A percentile compares a stretch with the other conserved stretches of the same genome.
phyloP scores from a whole-genome alignment of 2,888 invertebrate species.

The Strigamia transsilvanica region DNA sequence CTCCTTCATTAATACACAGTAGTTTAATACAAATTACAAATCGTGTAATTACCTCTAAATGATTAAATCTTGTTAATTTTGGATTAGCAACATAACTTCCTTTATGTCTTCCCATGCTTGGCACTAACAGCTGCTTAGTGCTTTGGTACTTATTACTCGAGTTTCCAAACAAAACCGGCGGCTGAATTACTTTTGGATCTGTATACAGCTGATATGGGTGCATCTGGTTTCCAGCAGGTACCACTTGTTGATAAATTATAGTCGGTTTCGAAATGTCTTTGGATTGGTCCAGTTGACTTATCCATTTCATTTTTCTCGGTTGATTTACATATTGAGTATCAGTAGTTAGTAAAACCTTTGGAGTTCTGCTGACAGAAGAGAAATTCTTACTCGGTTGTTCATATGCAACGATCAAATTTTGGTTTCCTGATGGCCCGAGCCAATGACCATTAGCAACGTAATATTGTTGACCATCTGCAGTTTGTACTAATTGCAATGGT shows the following conservation, averaged over 20 bases:
- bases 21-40: too few relatives aligned
- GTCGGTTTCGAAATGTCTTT: not conserved
- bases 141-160: not conserved
- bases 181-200: not conserved
- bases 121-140: not conserved
- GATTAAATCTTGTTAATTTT: not conserved
- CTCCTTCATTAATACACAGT: not conserved
- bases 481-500: slow-evolving; percentile 2
- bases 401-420: not conserved
- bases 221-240: not conserved
- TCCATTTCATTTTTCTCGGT: not conserved
- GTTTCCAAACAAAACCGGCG: not conserved
- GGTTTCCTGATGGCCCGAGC: not conserved
- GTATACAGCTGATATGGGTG: not conserved
- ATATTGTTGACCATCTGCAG: not conserved
- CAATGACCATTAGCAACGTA: not conserved
- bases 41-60: not conserved
- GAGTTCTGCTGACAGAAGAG: not conserved
- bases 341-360: not conserved
- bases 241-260: slow-evolving; percentile 6
- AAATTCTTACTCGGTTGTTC: not conserved
- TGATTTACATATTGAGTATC: not conserved
- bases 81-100: not conserved
- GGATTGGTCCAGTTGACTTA: not conserved
- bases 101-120: not conserved